phyloP scores from a whole-genome alignment of 2,113 vertebrate species.

The Rousettus leschenaultii region DNA sequence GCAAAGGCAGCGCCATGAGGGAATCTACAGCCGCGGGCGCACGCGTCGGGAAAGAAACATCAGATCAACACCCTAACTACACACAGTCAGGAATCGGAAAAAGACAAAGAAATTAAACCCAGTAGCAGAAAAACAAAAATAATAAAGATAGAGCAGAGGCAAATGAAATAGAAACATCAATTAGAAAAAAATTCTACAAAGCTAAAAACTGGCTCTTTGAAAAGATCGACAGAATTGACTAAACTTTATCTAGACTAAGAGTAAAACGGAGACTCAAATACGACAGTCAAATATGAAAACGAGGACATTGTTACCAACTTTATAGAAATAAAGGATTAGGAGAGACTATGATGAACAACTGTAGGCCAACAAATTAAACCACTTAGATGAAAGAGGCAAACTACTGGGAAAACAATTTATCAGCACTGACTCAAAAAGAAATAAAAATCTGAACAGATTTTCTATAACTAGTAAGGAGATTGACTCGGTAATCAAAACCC shows the following conservation, averaged over 20 bases:
- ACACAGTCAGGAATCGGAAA: background rate
- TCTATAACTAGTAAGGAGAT: background rate
- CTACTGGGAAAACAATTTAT: background rate
- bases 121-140: background rate
- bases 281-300: background rate
- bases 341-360: background rate
- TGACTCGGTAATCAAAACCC: background rate
- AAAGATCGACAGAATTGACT: background rate
- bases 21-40: background rate
- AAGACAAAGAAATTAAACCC: background rate
- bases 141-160: background rate
- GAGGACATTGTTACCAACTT: background rate
- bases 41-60: background rate
- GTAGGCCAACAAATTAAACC: background rate
- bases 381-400: background rate
- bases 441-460: background rate
- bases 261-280: background rate
- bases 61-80: background rate
- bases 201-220: background rate
- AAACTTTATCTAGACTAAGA: background rate
- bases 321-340: background rate
- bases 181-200: background rate
- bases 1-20: background rate
- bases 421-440: background rate
- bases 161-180: background rate